Evolutionary conservation across 1,140 invertebrate genomes (phyloP), one percentile per base, ranked within the genome.

Genomic region (Thaumetopoea pityocampa): DNA sequence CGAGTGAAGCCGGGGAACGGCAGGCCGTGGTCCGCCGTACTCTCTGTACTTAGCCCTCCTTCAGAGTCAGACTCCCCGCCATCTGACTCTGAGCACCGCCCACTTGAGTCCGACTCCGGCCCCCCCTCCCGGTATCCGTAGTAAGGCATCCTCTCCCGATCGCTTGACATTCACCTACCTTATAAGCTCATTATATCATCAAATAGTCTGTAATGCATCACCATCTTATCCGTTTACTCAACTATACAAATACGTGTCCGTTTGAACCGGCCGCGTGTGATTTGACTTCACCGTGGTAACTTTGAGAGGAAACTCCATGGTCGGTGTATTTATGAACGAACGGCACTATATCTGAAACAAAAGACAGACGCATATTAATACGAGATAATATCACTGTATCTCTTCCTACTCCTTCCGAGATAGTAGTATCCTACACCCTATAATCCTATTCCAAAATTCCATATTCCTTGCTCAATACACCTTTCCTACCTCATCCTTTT

Each of bases 1-100:
- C 93, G 91, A 8, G 92, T 90, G 79, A 98, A 98, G 24, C 95
- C 95, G 6, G 96, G 95, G 83, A 94, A 98, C 5, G 94, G 94
- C 26, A 96, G 86, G 45, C 92, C 91, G 67, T 86, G 90, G 62
- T 86, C 91, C 67, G 48, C 87, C 62, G 52, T 87, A 51, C 48
- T 88, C 78, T 66, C 89, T 57, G 64, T 90, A 9, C 85, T 87
- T 15, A 87, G 55, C 1, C 85, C 85, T 11, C 87, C 87, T 32
- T 88, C 89, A 1, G 89, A 90, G 51, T 89, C 91, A 45, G 89
- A 89, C 26, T 86, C 86, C 35, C 81, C 85, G 15, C 82, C 81
- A 48, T 87, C 85, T 36, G 86, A 88, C 41, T 77, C 71, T n/a
- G 76, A 76, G 37, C 71, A 76, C 6, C 67, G 67, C 45, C 72